Evolutionary conservation across 1,140 invertebrate genomes (phyloP), one percentile per base, ranked within the genome.

Genomic region (Centruroides vittatus): DNA sequence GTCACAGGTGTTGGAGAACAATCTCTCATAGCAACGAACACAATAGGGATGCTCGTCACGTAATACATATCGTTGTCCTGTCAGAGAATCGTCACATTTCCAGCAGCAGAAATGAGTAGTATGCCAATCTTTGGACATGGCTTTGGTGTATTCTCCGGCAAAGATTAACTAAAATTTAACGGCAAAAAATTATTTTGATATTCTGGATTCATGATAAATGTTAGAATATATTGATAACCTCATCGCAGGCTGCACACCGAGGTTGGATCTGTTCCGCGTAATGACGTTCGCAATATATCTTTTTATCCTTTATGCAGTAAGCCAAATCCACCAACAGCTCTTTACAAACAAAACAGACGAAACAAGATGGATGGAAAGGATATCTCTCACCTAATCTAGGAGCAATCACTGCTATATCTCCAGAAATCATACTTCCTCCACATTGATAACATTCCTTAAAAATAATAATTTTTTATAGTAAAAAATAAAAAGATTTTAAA

Each of bases 1-100:
- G 73, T 98, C 94, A 80, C 96, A 99, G 68, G 86, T 86, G 75
- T 99, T 98, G 62, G 96, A 94, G 78, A 98, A 99, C 60, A 92
- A 88, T 71, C 89, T 90, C 79, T 99, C 96, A 81, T 98, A 99
- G 76, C 96, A 99, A 75, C 94, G 93, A 78, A 98, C 95, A 82
- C 96, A 99, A 79, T 96, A 97, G 47, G 96, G 95, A 77, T 99
- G 91, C 67, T 99, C 96, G 73, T 99, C 95, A 68, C 93, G 82
- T 47, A 99, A 84, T 61, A 99, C 94, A 74, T 99, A 98, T 58
- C 94, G 86, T 74, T 97, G 91, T 61, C 95, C 95, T 55, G 93
- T 95, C 67, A 99, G 81, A 70, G 92, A 93, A 77, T 95, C 89
- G 74, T 96, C 92, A 78, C 96, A 99, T 76, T 96, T 89, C 90